A percentile compares a stretch with the other conserved stretches of the same genome.
These are phyloP conservation scores for Xestia ashworthii DNA, from an alignment of 2,888 invertebrate genomes.

Conservation along the genomic window DNA sequence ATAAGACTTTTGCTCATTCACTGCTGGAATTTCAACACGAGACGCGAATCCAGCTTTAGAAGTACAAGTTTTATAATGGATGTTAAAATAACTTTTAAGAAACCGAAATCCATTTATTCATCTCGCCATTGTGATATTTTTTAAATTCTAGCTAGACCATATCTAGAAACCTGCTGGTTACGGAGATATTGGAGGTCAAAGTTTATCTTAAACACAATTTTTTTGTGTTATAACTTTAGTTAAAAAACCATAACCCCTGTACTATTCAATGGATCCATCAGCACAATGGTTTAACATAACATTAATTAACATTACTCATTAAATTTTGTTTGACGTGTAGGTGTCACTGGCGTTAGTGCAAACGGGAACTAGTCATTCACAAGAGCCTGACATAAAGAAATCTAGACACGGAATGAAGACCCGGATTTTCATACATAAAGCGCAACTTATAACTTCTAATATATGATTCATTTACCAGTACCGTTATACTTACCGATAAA, in stretches of 20 bases:
- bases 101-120: not conserved
- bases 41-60: not conserved
- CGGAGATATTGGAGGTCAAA: not conserved
- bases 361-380: not conserved
- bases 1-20: not conserved
- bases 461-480: constrained; percentile 21
- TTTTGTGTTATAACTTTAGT: too few species aligned
- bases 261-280: not conserved
- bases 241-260: not conserved
- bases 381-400: constrained; percentile 16
- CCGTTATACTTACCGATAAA: constrained; percentile 35
- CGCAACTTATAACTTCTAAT: constrained; percentile 15
- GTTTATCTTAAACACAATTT: too few species aligned
- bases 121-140: not conserved
- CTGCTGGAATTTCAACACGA: not conserved
- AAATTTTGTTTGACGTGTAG: not conserved
- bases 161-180: not conserved
- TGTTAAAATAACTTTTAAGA: not conserved
- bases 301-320: too few species aligned
- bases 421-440: constrained; percentile 15
- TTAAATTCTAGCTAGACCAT: not conserved
- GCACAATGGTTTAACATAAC: not conserved
- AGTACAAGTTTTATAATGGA: not conserved
- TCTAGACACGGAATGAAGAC: constrained; percentile 4
- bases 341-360: not conserved